phyloP scores from a whole-genome alignment of 1,140 invertebrate genomes.

The Scaptodrosophila lebanonensis region DNA sequence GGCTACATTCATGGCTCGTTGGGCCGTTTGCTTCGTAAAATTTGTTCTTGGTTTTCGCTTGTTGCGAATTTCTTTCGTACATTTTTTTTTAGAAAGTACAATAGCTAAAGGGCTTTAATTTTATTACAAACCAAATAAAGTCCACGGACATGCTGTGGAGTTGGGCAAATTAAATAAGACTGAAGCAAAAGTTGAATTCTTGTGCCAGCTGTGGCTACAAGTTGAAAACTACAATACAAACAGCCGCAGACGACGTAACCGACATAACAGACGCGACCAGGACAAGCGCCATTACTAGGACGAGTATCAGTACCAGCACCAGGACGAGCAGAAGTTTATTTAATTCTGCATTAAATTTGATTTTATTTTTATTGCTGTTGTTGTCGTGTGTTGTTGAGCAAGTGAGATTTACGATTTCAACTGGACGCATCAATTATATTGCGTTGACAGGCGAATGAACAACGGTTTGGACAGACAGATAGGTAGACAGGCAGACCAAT shows the following conservation, averaged over 20 bases:
- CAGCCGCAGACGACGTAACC: slow-evolving; percentile 6
- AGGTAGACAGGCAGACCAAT: slow-evolving; percentile 17
- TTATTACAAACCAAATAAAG: slow-evolving; percentile 75
- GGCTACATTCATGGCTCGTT: slow-evolving; percentile 71
- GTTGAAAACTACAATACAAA: slow-evolving; percentile 37
- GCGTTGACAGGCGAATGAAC: too few species aligned
- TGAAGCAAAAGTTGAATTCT: slow-evolving; percentile 57
- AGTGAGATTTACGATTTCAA: slow-evolving; percentile 44
- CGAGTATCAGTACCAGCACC: slow-evolving; percentile 1
- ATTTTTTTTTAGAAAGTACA: slow-evolving; percentile 43
- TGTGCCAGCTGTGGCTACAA: slow-evolving; percentile 70
- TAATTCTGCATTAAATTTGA: slow-evolving; percentile 69
- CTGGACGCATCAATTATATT: slow-evolving; percentile 40
- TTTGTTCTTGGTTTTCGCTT: slow-evolving; percentile 46
- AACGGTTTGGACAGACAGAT: slow-evolving; percentile 9
- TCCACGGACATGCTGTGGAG: slow-evolving; percentile 65
- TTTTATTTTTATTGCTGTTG: slow-evolving; percentile 48
- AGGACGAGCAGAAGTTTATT: slow-evolving; percentile 56
- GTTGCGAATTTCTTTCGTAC: neutral
- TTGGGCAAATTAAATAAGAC: slow-evolving; percentile 66
- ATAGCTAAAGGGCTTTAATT: slow-evolving; percentile 75
- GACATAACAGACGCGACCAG: neutral
- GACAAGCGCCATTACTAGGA: too few species aligned
- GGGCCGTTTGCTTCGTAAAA: slow-evolving; percentile 44
- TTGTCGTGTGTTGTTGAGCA: too few species aligned